Evolutionary conservation across 2,888 invertebrate species (phyloP), one percentile per base, ranked within the genome.

Genomic region (Drosophila subquinaria): DNA sequence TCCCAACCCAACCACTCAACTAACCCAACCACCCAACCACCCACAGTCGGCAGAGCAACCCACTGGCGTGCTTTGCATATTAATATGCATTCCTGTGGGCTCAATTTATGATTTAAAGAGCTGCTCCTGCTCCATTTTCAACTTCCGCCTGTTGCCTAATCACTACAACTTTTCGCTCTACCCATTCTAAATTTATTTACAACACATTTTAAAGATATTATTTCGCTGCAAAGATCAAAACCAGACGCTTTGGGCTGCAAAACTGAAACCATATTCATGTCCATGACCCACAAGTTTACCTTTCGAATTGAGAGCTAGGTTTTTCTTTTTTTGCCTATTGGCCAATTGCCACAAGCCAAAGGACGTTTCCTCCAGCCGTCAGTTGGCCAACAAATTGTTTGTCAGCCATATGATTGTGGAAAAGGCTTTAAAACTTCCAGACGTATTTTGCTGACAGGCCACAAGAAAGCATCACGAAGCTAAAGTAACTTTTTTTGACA

Each of bases 41-140:
- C 23, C 23, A 23, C 23, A 23, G 4, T 23, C 76, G 13, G 17
- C 40, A 57, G 35, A 17, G 55, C 30, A 50, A 15, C 35, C 23
- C 43, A 10, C 27, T 63, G 60, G 61, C 88, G 86, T 85, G 90
- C 86, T 82, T 88, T 88, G 86, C 90, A 89, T 85, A 88, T 82
- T 89, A 85, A 89, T 84, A 68, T 89, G 85, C 88, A 89, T 87
- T 84, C 84, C 84, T 56, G 69, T 69, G 73, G 81, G 67, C 72
- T 76, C 86, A 71, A 85, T 85, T 85, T 82, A 77, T 74, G 88
- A 79, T 85, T 85, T 89, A 88, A 88, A 77, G 82, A 71, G 74
- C 64, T 42, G 48, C 15, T 35, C 36, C 33, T 33, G 45, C 43
- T 40, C 13, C 20, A 38, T 11, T 35, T 36, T 35, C 38, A 33